These are phyloP conservation scores for Palythoa caribaeorum DNA, from an alignment of 92 coral and sea anemone genomes.

Conservation along the genomic window DNA sequence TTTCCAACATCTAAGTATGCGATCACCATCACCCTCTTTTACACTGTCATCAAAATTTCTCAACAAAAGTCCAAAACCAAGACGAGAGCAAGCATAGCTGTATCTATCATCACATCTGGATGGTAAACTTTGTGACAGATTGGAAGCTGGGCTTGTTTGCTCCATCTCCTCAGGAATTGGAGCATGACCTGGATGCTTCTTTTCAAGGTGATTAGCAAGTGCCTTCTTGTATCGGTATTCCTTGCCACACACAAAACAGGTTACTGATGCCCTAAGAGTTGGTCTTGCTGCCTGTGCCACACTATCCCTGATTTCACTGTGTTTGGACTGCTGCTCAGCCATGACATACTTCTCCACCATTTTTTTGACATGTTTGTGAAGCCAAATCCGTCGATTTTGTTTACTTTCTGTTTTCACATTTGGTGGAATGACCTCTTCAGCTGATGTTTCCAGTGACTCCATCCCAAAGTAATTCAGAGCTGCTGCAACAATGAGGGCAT, in stretches of 20 bases:
- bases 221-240: constrained; percentile 51
- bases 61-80: too few species aligned
- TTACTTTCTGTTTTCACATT: constrained; percentile 23
- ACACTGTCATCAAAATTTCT: too few species aligned
- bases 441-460: constrained; percentile 35
- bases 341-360: constrained; percentile 62
- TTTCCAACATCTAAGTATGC: too few species aligned
- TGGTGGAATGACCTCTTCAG: constrained; percentile 40
- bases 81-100: background rate
- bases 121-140: background rate
- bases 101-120: background rate
- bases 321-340: constrained; percentile 53
- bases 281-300: constrained; percentile 45
- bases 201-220: constrained; percentile 32
- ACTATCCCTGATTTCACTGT: constrained; percentile 18
- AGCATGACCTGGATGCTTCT: constrained; percentile 27
- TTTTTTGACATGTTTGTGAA: constrained; percentile 56
- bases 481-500: constrained; percentile 71
- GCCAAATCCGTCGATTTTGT: constrained; percentile 49
- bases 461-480: constrained; percentile 63
- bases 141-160: background rate
- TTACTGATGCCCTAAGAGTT: background rate
- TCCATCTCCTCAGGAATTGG: constrained; percentile 6
- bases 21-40: too few species aligned
- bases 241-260: constrained; percentile 60